These are phyloP conservation scores for Drosophila oshimai DNA, from an alignment of 1,140 invertebrate genomes.

Conservation along the genomic window DNA sequence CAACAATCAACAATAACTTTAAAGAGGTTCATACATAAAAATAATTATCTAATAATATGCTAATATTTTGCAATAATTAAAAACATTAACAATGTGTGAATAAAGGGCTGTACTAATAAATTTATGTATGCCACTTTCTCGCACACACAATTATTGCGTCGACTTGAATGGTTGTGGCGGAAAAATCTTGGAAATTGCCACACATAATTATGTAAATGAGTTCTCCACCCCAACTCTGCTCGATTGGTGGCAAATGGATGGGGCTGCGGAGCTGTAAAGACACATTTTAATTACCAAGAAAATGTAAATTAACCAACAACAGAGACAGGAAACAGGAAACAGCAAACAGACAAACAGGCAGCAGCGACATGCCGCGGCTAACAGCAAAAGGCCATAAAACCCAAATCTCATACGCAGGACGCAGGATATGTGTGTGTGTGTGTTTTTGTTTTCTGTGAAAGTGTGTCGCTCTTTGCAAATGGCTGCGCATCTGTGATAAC, in stretches of 20 bases:
- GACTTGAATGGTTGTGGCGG: conserved; percentile 26
- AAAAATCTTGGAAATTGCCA: conserved; percentile 75
- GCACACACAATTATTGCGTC: conserved; percentile 23
- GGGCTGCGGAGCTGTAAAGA: conserved; percentile 14
- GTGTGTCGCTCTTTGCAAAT: conserved; percentile 46
- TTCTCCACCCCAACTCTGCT: conserved; percentile 16
- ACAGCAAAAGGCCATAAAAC: conserved; percentile 45
- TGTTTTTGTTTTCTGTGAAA: conserved; percentile 2
- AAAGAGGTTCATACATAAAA: background rate
- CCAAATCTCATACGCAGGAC: conserved; percentile 58
- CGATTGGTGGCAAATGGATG: conserved; percentile 16
- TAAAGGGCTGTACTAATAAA: conserved; percentile 42
- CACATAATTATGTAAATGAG: conserved; percentile 78
- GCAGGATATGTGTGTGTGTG: background rate
- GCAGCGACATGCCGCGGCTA: conserved; percentile 29
- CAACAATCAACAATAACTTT: background rate
- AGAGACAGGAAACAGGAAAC: conserved; percentile 72
- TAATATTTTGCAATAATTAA: conserved; percentile 38
- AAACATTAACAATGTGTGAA: conserved; percentile 21
- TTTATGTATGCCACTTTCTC: conserved; percentile 49
- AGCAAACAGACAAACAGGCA: conserved; percentile 50
- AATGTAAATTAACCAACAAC: conserved; percentile 78
- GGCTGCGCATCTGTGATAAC: conserved; percentile 63
- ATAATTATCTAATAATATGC: conserved; percentile 17
- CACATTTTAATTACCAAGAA: conserved; percentile 78